phyloP scores from a whole-genome alignment of 2,888 invertebrate species.

The Heliconius cydno region DNA sequence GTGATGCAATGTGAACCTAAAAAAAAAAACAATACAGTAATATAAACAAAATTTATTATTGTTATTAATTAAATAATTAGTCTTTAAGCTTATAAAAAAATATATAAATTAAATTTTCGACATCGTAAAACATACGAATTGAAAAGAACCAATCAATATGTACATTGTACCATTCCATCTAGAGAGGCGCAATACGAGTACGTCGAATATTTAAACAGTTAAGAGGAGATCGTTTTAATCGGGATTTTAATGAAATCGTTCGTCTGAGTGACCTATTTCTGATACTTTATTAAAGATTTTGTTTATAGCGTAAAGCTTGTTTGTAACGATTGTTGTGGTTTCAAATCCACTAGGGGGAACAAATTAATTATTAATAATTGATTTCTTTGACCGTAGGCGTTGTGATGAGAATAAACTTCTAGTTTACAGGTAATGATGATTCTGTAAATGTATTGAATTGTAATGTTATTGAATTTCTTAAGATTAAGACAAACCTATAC shows the following conservation, averaged over 20 bases:
- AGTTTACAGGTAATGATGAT: no score
- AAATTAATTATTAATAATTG: no score
- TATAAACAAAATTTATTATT: no score
- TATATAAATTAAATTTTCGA: not conserved
- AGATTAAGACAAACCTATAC: no score
- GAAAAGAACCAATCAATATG: not conserved
- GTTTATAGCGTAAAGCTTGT: not conserved
- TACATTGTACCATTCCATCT: not conserved
- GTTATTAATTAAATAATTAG: not conserved
- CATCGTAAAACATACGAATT: not conserved
- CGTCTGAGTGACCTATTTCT: not conserved
- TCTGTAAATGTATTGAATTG: no score
- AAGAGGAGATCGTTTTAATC: slow-evolving; percentile 1
- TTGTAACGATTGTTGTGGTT: not conserved
- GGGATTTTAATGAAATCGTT: not conserved
- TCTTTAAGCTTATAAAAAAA: not conserved
- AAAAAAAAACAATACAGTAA: no score
- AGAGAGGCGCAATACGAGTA: not conserved
- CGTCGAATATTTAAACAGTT: slow-evolving; percentile 2
- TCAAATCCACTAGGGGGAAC: no score
- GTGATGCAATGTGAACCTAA: not conserved
- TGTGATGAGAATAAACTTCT: no score
- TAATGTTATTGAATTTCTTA: no score
- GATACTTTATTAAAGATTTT: not conserved
- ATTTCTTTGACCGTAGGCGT: no score